Base-by-base conservation (phyloP, 2,888 invertebrate genomes). In the Apodemia mormo region DNA sequence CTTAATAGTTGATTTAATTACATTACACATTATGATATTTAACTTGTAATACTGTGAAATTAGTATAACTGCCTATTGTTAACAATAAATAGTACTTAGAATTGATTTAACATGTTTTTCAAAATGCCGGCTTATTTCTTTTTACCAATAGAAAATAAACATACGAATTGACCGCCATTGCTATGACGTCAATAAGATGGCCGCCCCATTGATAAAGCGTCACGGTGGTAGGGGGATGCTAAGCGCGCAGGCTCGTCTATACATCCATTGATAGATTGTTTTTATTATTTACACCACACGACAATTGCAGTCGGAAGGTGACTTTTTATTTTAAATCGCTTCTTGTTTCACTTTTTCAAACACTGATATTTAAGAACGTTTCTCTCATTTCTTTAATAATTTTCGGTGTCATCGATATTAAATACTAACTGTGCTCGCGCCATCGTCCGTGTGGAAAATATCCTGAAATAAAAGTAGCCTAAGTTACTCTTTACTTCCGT, bases 161-260 rank as follows among this genome's bases (percentile, higher is more conserved):
- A 65, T 22, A 43, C 66, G 29, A 65, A 65, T 29, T 45, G 43
- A 73, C 81, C 74, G 85, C 84, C 85, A 87, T 86, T 78, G 70
- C 81, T 75, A 77, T 92, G 92, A 92, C 92, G 92, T 92, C 91
- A 92, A 78, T 84, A 88, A 87, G 81, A 89, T 89, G 90, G 90
- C 86, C 71, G 76, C 69, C 79, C 85, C 92, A 92, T 92, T 92
- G 92, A 92, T 89, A 87, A 87, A 84, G 77, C 78, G 82, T 81
- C 80, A 82, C 80, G 83, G 83, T 81, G 80, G 77, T 76, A 79
- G 80, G 73, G 75, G 76, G 61, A 33, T 64, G 61, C 14, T 73
- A 74, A 74, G 66, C 77, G 88, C 88, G 89, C 87, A 83, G 78
- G 82, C 79, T 72, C 74, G 75, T 71, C 75, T 87, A 88, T 87